Evolutionary conservation across 92 coral and sea anemone species (phyloP), one percentile per base, ranked within the genome.

Genomic region (Epizoanthus ramosus): DNA sequence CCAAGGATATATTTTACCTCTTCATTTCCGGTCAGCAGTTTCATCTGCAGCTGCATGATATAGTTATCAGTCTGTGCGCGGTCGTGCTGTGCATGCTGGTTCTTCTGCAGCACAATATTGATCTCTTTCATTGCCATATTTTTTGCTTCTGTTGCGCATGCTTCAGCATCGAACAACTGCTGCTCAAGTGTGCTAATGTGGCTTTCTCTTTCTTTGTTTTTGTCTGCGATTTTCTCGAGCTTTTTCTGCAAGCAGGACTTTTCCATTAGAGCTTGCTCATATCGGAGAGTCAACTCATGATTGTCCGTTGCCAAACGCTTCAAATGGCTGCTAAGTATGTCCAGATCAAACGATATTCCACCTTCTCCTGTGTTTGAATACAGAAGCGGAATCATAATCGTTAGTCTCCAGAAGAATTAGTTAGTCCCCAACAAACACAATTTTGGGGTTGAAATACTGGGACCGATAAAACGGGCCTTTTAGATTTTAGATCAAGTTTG

Each of bases 11-110:
- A 5, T 8, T 71, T 63, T 57, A 79, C 85, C 75, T 88, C 90
- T 43, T 91, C 94, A 15, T 83, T 87, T 5, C 88, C 81, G 5
- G 89, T 87, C 81, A 91, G 63, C 16, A 91, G 82, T 60, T 91
- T 91, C 81, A 89, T 91, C 64, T 91, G 94, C 16, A 91, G 88
- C 1, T 91, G 92, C 45, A 91, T 91, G 56, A 91, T 91, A 41
- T 85, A 88, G 63, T 85, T 85, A 47, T 91, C 90, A 5, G 92
- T 87, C 57, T 91, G 86, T 15, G 87, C 77, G 28, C 84, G 71
- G 31, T 81, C 84, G 56, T 61, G 90, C 67, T 75, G 28, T 16
- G 79, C 72, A 3, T 53, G 33, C 5, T 86, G 86, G 52, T 64
- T 60, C 87, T 82, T 81, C 39, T 74, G 84, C 28, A 82, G 39